Percentiles rank a stretch among this genome's conserved stretches.
Conservation (phyloP, 2,113 vertebrate species). For the Grus americana region DNA sequence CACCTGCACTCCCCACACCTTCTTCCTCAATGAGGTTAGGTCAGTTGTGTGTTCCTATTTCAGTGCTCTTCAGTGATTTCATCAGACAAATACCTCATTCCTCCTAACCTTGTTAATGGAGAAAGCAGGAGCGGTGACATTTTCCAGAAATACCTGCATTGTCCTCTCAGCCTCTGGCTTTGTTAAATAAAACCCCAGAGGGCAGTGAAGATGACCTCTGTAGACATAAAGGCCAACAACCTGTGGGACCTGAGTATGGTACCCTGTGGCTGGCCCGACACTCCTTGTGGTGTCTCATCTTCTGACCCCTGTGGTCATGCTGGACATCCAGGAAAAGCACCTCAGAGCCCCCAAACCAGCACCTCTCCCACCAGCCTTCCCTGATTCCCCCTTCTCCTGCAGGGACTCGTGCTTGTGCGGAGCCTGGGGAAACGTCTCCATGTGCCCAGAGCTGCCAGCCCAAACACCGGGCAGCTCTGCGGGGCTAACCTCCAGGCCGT, state of each 20-base stretch:
- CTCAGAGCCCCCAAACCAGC: background rate
- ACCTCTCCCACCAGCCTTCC: background rate
- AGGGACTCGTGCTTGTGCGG: background rate
- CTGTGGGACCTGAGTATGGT: background rate
- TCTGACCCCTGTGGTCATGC: background rate
- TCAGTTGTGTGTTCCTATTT: background rate
- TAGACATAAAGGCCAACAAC: background rate
- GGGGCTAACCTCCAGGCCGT: no score
- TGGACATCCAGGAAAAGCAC: background rate
- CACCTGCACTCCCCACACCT: background rate
- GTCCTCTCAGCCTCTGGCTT: background rate
- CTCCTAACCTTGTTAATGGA: background rate
- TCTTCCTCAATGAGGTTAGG: background rate
- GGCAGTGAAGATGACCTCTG: background rate
- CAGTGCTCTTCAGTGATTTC: background rate
- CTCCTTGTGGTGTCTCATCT: background rate
- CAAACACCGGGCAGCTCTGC: background rate
- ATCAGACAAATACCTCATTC: background rate
- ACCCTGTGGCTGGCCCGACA: background rate
- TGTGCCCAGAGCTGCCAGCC: background rate
- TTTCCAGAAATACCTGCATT: background rate
- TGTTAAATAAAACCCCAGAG: background rate
- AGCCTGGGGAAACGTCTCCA: background rate
- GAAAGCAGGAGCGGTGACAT: background rate
- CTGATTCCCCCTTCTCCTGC: background rate